Base-by-base conservation (phyloP, 1,140 invertebrate species). In the Drosophila biarmipes region DNA sequence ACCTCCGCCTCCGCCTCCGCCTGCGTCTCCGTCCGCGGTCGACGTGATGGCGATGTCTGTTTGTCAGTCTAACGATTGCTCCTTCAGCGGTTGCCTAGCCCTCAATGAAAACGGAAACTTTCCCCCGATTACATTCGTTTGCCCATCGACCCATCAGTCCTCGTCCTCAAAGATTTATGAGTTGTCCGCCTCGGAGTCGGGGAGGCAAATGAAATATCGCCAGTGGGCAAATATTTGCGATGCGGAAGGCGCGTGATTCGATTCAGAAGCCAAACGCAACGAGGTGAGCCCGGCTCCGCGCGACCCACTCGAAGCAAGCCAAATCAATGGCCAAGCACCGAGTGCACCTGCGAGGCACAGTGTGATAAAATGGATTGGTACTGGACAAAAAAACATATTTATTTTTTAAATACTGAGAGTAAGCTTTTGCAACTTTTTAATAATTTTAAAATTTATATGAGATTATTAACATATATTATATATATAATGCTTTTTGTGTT, bases 51-150 rank as follows among this genome's bases (percentile, higher is more conserved):
- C 87, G 82, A 86, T 86, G 82, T 86, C 82, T 87, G 82, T 86
- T 86, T 86, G 82, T 87, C 82, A 87, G 78, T 78, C 81, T 87
- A 81, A 78, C 81, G 81, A 81, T 86, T 86, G 69, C 81, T 67
- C 58, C 63, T 66, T 74, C 81, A 78, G 69, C 53, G 80, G 74
- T 74, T 73, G 63, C 74, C 69, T 68, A 73, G 72, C 15, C 49
- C 43, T 48, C 59, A 74, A 56, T 56, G 61, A 52, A 64, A 73
- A 56, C 51, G 46, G 35, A 64, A 73, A 56, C 64, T 69, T 69
- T 69, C 42, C 64, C 64, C 63, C 67, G 64, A 71, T 71, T 71
- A 71, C 80, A 69, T 84, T 68, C 80, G 78, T 74, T 79, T 78
- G 34, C 67, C 35, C 54, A 61, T 59, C 67, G 54, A 69, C 34